Conservation (phyloP, 2,113 vertebrate genomes). For the Columba janthina region DNA sequence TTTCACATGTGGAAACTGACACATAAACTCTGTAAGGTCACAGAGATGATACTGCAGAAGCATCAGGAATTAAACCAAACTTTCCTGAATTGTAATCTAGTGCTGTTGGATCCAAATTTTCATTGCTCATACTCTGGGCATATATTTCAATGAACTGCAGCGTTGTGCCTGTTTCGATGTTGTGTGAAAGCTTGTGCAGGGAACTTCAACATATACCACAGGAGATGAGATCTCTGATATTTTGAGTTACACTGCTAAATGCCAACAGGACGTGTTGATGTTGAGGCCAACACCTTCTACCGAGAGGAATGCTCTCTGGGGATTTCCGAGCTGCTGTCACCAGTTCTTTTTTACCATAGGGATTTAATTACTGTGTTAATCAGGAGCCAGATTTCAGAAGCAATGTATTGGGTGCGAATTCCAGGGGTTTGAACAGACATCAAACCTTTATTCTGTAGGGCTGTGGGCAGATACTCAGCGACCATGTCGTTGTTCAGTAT, state of each 20-base stretch:
- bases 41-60: neutral
- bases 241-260: neutral
- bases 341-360: neutral
- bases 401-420: neutral
- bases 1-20: neutral
- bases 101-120: neutral
- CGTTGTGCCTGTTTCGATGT: neutral
- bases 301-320: neutral
- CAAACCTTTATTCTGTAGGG: neutral
- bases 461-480: neutral
- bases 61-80: neutral
- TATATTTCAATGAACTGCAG: neutral
- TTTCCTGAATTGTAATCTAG: neutral
- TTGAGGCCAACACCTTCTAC: neutral
- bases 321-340: neutral
- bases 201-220: neutral
- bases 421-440: neutral
- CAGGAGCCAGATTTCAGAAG: neutral
- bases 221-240: neutral
- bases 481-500: neutral
- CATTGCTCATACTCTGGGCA: neutral
- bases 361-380: neutral
- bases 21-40: neutral
- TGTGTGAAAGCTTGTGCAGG: neutral
- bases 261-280: neutral